Evolutionary conservation across 2,113 vertebrate genomes (phyloP), one percentile per base, ranked within the genome.

Genomic region (Esox niger): DNA sequence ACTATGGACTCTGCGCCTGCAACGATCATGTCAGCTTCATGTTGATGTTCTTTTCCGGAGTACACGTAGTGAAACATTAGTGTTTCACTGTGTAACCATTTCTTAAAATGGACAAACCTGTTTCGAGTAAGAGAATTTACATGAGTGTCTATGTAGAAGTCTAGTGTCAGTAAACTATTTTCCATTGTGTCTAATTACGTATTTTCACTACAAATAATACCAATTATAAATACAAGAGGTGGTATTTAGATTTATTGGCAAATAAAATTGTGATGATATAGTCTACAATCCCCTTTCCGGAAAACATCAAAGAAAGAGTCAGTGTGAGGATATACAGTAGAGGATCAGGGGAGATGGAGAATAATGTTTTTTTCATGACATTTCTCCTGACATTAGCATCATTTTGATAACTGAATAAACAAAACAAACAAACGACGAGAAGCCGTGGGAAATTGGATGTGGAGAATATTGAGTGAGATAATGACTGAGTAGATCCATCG

Each of bases 361-460:
- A 60, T 66, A 35, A 80, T 83, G 29, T 30, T 66, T 74, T 81
- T 63, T 70, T 67, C 74, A 70, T 59, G 70, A 69, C 59, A 80
- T 78, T 79, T 73, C 68, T 80, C 30, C 33, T 15, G 67, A 77
- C 75, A 84, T 84, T 75, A 64, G 64, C 66, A 64, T 78, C 31
- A 43, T 70, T 80, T 75, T 64, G 70, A 74, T 72, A 69, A 72
- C 66, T 35, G 70, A 56, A 31, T 68, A 70, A 75, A 62, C 71
- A 75, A 82, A 82, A 81, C 77, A 83, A 84, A 83, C 79, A 69
- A 54, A 30, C 68, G 59, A 59, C 69, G 71, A 46, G 59, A 30
- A 43, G 60, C 5, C 31, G 57, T 32, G 52, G 57, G 70, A 21
- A 52, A 49, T 69, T 74, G 70, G 74, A 52, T 63, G 47, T 49